Percentiles rank a stretch among this genome's conserved stretches.
Conservation (phyloP, 2,113 vertebrate species). For the Talpa occidentalis region DNA sequence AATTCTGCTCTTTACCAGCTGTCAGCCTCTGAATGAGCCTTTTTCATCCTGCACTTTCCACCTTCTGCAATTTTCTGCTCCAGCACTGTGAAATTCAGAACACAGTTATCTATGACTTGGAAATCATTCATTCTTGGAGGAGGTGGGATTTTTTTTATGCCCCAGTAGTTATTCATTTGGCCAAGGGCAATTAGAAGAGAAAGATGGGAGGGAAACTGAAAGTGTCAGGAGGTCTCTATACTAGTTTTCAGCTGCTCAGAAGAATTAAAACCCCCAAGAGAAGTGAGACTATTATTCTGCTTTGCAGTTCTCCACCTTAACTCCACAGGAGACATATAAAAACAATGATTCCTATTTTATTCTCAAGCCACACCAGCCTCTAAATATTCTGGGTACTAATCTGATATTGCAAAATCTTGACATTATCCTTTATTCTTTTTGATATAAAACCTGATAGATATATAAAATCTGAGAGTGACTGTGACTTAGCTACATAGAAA, state of each 20-base stretch:
- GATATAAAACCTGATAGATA: conserved; percentile 28
- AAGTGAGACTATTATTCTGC: conserved; percentile 40
- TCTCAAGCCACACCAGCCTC: background rate
- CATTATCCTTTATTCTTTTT: conserved; percentile 42
- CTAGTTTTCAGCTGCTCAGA: conserved; percentile 37
- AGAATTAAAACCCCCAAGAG: conserved; percentile 65
- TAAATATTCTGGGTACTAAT: conserved; percentile 46
- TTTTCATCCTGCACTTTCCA: conserved; percentile 49
- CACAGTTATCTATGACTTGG: conserved; percentile 48
- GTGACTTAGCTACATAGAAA: background rate
- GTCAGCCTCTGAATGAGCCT: conserved; percentile 41
- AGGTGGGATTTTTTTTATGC: background rate
- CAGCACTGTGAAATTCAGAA: conserved; percentile 55
- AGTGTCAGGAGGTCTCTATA: conserved; percentile 12
- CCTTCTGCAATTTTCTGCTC: conserved; percentile 62
- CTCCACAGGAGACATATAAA: conserved; percentile 54
- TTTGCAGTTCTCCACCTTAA: background rate
- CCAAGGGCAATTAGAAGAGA: conserved; percentile 69
- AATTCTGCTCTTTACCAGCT: conserved; percentile 35
- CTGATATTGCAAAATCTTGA: conserved; percentile 30
- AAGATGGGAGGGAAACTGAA: conserved; percentile 22
- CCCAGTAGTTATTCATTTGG: conserved; percentile 52
- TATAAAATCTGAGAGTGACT: conserved; percentile 6
- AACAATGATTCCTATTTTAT: conserved; percentile 31
- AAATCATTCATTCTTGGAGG: conserved; percentile 56